phyloP scores from a whole-genome alignment of 2,797 vertebrate genomes.

The Tiaroga cobitis region DNA sequence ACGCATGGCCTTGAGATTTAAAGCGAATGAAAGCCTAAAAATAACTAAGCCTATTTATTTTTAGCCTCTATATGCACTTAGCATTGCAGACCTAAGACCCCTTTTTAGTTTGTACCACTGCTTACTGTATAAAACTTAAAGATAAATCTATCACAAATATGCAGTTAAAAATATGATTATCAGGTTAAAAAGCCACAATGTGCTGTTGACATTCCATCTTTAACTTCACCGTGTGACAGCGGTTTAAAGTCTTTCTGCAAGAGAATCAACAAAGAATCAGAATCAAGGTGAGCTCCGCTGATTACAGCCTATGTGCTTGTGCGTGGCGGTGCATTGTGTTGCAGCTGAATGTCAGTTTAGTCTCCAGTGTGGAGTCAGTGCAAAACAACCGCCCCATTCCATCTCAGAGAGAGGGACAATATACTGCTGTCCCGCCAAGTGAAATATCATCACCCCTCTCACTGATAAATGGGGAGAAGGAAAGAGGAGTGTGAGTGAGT shows the following conservation, averaged over 20 bases:
- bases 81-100: neutral
- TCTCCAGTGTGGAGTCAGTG: conserved; percentile 21
- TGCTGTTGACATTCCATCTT: neutral
- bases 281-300: conserved; percentile 14
- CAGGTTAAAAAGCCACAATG: conserved; percentile 2
- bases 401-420: conserved; percentile 19
- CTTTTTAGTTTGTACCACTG: neutral
- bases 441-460: conserved; percentile 22
- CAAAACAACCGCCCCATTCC: conserved; percentile 11
- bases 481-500: neutral
- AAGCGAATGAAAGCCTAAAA: neutral
- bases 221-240: neutral
- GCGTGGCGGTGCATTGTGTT: conserved; percentile 2
- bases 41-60: conserved; percentile 5
- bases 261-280: neutral
- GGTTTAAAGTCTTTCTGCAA: conserved; percentile 16
- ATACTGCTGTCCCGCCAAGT: neutral
- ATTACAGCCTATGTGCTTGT: conserved; percentile 20
- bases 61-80: neutral
- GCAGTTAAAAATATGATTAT: neutral
- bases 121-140: neutral
- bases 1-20: neutral
- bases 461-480: conserved; percentile 4
- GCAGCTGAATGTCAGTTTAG: conserved; percentile 22
- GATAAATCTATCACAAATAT: neutral